Evolutionary conservation across 2,797 vertebrate genomes (phyloP).

Genomic region (Microchirus variegatus): DNA sequence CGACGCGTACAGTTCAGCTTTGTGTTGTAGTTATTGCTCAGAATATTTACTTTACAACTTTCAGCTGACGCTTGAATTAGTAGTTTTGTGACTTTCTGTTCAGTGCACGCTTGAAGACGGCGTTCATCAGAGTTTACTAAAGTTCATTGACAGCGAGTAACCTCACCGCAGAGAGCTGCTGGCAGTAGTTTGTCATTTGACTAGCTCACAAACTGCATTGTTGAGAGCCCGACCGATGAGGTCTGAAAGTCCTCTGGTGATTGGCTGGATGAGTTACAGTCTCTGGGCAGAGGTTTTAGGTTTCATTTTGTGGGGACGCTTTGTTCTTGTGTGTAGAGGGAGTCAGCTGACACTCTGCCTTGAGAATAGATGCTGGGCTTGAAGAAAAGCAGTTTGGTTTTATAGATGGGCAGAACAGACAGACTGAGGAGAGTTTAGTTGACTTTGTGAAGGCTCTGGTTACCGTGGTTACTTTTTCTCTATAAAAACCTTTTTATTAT

Average conservation of each 20-base stretch:
- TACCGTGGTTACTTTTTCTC: background rate
- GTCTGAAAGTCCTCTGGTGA: slow-evolving; percentile 46
- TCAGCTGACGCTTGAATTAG: background rate
- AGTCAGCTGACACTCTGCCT: slow-evolving; percentile 44
- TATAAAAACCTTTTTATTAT: too few relatives aligned
- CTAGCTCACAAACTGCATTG: slow-evolving; percentile 77
- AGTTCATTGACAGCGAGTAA: slow-evolving; percentile 83
- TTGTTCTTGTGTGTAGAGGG: slow-evolving; percentile 54
- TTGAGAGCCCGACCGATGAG: slow-evolving; percentile 61
- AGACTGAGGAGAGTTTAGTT: slow-evolving; percentile 14
- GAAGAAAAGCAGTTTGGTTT: slow-evolving; percentile 24
- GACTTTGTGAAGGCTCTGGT: slow-evolving; percentile 2
- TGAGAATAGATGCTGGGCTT: background rate
- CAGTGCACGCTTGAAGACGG: slow-evolving; percentile 7
- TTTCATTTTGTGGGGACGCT: slow-evolving; percentile 71
- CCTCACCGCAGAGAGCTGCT: slow-evolving; percentile 64
- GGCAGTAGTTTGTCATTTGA: slow-evolving; percentile 69
- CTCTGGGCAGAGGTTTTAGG: slow-evolving; percentile 68
- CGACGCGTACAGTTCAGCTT: too few relatives aligned
- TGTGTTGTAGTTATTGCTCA: slow-evolving; percentile 12
- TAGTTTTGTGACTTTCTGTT: slow-evolving; percentile 4
- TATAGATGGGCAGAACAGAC: slow-evolving; percentile 18
- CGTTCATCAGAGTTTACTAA: slow-evolving; percentile 69
- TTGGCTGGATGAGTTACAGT: slow-evolving; percentile 72
- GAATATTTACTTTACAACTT: slow-evolving; percentile 13